These are phyloP conservation scores for Epizoanthus fatuus DNA, from an alignment of 92 coral and sea anemone species.

Conservation along the genomic window DNA sequence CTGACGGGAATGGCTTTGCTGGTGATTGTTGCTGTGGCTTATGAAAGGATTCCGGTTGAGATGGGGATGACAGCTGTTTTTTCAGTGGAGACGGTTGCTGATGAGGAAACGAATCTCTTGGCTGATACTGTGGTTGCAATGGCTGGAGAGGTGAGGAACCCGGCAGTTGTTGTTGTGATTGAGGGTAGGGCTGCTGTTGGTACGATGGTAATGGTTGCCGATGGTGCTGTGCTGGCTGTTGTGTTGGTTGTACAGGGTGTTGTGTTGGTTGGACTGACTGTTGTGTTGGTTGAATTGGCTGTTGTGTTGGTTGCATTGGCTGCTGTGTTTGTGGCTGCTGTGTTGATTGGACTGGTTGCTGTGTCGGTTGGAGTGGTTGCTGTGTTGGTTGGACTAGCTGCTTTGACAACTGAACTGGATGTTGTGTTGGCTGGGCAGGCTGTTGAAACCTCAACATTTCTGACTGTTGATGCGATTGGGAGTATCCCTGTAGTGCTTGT, in stretches of 20 bases:
- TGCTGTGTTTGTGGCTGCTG: neutral
- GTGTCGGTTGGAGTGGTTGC: neutral
- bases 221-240: too few species aligned
- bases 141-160: neutral
- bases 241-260: neutral
- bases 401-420: neutral
- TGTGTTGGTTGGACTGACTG: neutral
- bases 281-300: neutral
- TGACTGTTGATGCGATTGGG: neutral
- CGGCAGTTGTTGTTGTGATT: neutral
- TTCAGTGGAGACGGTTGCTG: neutral
- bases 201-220: neutral
- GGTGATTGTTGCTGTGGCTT: conserved; percentile 1
- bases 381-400: conserved; percentile 11
- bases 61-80: neutral
- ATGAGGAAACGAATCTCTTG: neutral
- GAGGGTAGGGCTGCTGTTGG: neutral
- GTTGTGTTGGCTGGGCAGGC: conserved; percentile 1
- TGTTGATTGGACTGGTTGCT: neutral
- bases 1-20: neutral
- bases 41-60: conserved; percentile 19
- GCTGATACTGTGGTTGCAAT: neutral
- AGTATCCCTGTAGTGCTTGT: conserved; percentile 6
- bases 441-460: neutral
- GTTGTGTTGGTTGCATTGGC: neutral